These are phyloP conservation scores for Urocitellus parryii DNA, from an alignment of 2,113 vertebrate genomes.

Conservation along the genomic window DNA sequence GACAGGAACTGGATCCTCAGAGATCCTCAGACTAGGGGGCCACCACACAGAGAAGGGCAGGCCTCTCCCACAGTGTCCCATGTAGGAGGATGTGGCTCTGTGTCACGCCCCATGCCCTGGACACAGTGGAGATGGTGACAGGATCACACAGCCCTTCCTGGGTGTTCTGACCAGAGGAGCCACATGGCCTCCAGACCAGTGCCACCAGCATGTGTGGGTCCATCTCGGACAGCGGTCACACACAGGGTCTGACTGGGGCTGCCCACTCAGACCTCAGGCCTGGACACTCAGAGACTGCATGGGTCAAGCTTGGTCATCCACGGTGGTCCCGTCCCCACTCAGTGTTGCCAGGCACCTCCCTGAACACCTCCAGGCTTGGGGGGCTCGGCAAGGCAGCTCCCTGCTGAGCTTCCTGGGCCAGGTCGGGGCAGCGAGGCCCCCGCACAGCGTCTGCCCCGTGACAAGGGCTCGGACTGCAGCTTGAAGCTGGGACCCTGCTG, in stretches of 20 bases:
- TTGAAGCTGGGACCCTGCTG: too few species aligned
- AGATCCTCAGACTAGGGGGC: rapidly evolving
- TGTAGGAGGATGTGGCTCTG: not conserved
- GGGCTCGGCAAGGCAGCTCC: not conserved
- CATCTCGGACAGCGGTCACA: too few species aligned
- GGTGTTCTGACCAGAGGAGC: rapidly evolving
- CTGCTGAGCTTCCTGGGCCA: too few species aligned
- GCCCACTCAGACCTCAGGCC: too few species aligned
- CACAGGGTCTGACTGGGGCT: too few species aligned
- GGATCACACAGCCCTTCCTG: rapidly evolving
- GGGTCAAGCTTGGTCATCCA: too few species aligned
- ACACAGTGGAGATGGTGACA: rapidly evolving
- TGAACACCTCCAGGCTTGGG: not conserved
- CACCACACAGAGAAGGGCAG: rapidly evolving
- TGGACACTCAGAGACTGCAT: not conserved
- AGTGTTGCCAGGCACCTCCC: too few species aligned
- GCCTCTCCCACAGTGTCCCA: rapidly evolving
- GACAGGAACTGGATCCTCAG: rapidly evolving
- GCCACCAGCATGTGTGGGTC: too few species aligned
- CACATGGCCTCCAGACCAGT: not conserved
- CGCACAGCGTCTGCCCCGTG: not conserved
- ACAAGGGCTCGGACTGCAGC: not conserved
- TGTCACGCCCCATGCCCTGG: rapidly evolving
- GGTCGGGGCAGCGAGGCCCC: not conserved
- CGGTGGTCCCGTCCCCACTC: not conserved